Percentiles rank a stretch among this genome's conserved stretches.
phyloP scores from a whole-genome alignment of 37 sponge, comb jelly and placozoan genomes.

The Aphrocallistes beatrix region DNA sequence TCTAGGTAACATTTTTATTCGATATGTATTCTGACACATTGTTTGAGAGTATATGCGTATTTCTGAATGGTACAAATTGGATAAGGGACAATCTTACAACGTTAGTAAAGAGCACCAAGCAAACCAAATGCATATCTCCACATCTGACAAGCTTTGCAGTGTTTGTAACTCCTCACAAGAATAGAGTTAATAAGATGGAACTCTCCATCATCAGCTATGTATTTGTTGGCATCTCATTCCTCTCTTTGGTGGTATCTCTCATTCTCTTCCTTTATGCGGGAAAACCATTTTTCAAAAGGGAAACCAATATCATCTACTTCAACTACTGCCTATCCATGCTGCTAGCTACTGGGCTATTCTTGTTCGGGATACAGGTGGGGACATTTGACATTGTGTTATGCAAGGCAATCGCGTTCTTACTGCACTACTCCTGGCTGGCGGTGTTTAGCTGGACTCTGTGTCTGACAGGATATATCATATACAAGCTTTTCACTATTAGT shows the following conservation, averaged over 20 bases:
- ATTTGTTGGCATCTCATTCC: background rate
- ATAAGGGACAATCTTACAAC: background rate
- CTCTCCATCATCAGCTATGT: background rate
- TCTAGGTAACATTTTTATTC: too few species aligned
- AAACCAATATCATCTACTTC: background rate
- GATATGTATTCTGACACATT: too few species aligned
- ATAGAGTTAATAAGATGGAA: background rate
- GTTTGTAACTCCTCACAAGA: background rate
- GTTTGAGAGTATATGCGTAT: too few species aligned
- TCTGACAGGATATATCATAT: background rate
- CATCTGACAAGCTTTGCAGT: slow-evolving; percentile 11
- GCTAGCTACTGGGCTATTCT: background rate
- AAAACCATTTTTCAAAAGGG: background rate
- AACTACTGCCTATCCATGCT: background rate
- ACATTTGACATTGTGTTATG: background rate
- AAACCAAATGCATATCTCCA: background rate
- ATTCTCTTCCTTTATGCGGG: background rate
- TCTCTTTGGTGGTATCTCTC: background rate
- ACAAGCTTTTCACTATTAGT: background rate
- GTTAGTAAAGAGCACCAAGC: background rate
- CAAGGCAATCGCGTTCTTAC: background rate
- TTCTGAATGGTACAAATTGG: background rate
- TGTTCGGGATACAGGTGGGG: background rate
- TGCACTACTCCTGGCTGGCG: background rate
- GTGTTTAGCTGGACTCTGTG: background rate